Evolutionary conservation across 2,113 vertebrate genomes (phyloP).

Genomic region (Tupaia chinensis): DNA sequence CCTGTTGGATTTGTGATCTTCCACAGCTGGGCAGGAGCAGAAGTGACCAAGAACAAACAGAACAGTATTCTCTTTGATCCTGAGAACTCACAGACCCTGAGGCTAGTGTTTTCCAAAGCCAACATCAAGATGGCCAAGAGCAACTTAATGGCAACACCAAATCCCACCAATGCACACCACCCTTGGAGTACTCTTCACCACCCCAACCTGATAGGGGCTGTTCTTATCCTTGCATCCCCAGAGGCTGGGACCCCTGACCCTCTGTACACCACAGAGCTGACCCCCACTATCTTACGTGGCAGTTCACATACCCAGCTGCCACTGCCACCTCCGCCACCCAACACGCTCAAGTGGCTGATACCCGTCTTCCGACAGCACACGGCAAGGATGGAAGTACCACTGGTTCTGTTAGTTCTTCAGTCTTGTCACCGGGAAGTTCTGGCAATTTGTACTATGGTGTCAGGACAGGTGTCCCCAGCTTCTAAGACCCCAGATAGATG

Average conservation of each 20-base stretch:
- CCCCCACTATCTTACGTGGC: not conserved
- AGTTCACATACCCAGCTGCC: not conserved
- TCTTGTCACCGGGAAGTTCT: not conserved
- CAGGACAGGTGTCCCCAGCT: slow-evolving; percentile 1
- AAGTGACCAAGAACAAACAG: slow-evolving; percentile 95
- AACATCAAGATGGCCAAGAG: no score
- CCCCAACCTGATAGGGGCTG: not conserved
- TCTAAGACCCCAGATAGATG: not conserved
- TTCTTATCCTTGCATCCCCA: not conserved
- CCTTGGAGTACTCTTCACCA: no score
- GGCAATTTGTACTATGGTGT: slow-evolving; percentile 62
- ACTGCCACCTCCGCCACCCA: no score
- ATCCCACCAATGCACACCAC: no score
- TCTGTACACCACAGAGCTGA: not conserved
- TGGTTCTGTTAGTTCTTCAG: not conserved
- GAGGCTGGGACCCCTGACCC: not conserved
- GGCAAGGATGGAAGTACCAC: no score
- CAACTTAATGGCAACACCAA: no score
- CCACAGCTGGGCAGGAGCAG: slow-evolving; percentile 94
- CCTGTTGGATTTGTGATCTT: slow-evolving; percentile 97
- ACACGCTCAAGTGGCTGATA: no score
- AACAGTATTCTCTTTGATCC: slow-evolving; percentile 97
- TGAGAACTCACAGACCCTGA: slow-evolving; percentile 96
- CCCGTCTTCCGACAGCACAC: no score
- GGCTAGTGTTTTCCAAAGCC: slow-evolving; percentile 93